Evolutionary conservation across 2,888 invertebrate genomes (phyloP), one percentile per base, ranked within the genome.

Genomic region (Caenorhabditis wallacei): DNA sequence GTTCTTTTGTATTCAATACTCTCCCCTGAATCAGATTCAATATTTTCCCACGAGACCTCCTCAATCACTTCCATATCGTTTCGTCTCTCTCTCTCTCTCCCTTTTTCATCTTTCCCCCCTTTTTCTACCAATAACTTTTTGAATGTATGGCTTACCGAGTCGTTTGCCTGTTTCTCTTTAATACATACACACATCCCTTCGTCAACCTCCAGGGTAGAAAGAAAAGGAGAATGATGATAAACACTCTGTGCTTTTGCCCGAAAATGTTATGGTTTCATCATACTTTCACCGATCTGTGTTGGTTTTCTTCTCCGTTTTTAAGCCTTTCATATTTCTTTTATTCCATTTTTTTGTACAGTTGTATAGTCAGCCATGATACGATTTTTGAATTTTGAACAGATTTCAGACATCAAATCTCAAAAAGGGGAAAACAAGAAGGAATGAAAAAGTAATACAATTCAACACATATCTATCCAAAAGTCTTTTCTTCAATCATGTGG

Each of bases 211-310:
- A 46, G 30, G 20, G 18, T 18, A 37, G 40, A 46, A 26, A 10
- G 61, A 54, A 48, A 24, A 54, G 16, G 56, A 22, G 69, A 69
- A 26, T 59, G 59, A 46, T 76, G 68, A 76, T 68, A 68, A 68
- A 68, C 75, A 76, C 57, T 75, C 57, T 64, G 48, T 68, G 57
- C 66, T 68, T 66, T 57, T n/a, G n/a, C 18, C 66, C 71, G 68
- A 53, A 64, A 64, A 59, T 79, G 66, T 75, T 57, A 51, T 59
- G 64, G 57, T 75, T 68, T 75, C 59, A 57, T 66, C 75, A 66
- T 68, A 68, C 76, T 59, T 61, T 59, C 66, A 35, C 66, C 64
- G 63, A 59, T 63, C 57, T 59, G 57, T 68, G n/a, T 70, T 68
- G 26, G 24, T 79, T 43, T 59, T 59, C 26, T 24, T 40, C 37